Conservation (phyloP, 2,797 vertebrate species). For the Cryptoprocta ferox region DNA sequence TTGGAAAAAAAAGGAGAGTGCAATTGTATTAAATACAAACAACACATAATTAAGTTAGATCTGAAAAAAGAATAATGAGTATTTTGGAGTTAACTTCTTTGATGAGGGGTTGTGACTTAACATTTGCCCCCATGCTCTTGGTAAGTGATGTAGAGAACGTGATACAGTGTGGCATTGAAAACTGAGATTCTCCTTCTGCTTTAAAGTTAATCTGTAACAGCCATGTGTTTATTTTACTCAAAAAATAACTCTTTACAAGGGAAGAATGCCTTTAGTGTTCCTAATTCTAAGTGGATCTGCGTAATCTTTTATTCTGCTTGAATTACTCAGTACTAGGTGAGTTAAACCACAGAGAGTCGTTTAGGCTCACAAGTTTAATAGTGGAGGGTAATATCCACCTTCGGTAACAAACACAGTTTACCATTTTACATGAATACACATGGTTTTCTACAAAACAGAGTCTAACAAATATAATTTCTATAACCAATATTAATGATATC, state of each 20-base stretch:
- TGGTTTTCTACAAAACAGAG: background rate
- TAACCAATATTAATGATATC: background rate
- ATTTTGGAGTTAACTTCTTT: background rate
- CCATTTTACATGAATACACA: background rate
- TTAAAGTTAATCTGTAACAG: background rate
- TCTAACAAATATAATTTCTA: background rate
- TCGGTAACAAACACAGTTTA: background rate
- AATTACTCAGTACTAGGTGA: background rate
- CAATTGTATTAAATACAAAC: background rate
- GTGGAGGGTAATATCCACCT: background rate
- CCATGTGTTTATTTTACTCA: background rate
- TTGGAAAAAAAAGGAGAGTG: background rate
- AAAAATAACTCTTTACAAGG: background rate
- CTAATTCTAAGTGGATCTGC: background rate
- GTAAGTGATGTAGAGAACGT: background rate
- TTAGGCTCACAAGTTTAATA: background rate
- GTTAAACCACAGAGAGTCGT: background rate
- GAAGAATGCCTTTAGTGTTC: background rate
- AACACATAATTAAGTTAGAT: conserved; percentile 23
- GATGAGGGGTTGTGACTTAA: background rate
- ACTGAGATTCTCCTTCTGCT: background rate
- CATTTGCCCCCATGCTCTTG: background rate
- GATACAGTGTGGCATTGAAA: background rate
- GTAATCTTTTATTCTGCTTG: background rate
- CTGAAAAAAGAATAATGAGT: background rate